A percentile compares a stretch with the other conserved stretches of the same genome.
Evolutionary conservation across 2,797 vertebrate genomes (phyloP).

Genomic region (Pseudochirops cupreus): DNA sequence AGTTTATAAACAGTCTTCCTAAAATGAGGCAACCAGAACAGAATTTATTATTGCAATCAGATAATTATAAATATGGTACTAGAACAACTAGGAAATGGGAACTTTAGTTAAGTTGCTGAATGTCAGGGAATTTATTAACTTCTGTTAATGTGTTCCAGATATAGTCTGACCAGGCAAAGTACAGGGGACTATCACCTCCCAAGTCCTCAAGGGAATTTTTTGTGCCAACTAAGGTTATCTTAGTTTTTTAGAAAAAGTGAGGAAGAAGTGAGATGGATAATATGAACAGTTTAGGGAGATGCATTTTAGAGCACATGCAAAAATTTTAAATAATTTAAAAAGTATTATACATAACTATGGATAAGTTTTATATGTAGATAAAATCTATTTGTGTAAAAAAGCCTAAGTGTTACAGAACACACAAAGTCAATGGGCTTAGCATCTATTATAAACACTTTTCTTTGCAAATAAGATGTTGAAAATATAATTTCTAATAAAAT

Average conservation of each 20-base stretch:
- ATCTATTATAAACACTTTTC: not conserved
- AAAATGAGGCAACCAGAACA: not conserved
- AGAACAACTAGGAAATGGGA: conserved; percentile 58
- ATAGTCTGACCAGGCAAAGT: not conserved
- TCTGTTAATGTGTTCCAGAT: not conserved
- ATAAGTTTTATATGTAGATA: not conserved
- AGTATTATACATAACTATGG: not conserved
- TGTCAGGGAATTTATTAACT: conserved; percentile 76
- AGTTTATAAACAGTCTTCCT: not conserved
- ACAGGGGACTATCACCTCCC: not conserved
- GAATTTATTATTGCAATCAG: conserved; percentile 59
- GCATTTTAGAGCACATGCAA: not conserved
- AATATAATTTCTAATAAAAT: not conserved
- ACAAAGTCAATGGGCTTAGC: not conserved
- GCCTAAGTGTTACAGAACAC: not conserved
- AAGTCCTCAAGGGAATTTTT: not conserved
- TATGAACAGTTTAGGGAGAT: not conserved
- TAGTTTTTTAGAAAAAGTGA: not conserved
- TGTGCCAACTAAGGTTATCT: not conserved
- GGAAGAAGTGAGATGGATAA: not conserved
- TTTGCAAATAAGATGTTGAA: not conserved
- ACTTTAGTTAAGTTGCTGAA: conserved; percentile 62
- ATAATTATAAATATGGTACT: conserved; percentile 65
- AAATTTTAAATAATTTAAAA: not conserved
- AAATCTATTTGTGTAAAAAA: not conserved